A percentile compares a stretch with the other conserved stretches of the same genome.
These are phyloP conservation scores for Apamea crenata DNA, from an alignment of 2,888 invertebrate genomes.

Conservation along the genomic window DNA sequence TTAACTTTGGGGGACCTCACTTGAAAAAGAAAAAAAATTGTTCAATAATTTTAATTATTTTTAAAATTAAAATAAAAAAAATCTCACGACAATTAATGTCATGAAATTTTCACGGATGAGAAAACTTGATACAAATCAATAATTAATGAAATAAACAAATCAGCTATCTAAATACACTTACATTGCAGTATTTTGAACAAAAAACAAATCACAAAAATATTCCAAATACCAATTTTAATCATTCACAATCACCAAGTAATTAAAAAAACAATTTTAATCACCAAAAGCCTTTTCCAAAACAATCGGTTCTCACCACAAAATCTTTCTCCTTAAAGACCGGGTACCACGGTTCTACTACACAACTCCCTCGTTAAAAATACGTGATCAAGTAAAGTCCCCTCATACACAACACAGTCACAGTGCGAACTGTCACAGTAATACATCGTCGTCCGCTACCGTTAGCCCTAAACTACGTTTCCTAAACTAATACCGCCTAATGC, in stretches of 20 bases:
- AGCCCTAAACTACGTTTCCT: constrained; percentile 79
- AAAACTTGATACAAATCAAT: neutral
- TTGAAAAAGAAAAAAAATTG: constrained; percentile 11
- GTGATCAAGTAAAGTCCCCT: constrained; percentile 53
- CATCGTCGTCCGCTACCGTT: constrained; percentile 57
- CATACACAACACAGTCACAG: constrained; percentile 64
- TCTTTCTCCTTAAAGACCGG: neutral
- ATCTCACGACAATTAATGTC: constrained; percentile 11
- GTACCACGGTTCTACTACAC: constrained; percentile 2
- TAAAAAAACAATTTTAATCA: neutral
- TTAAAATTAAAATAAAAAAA: constrained; percentile 2
- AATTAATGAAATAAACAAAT: neutral
- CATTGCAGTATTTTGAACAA: neutral
- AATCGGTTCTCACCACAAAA: neutral
- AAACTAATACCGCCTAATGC: constrained; percentile 75
- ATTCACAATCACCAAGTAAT: constrained; percentile 1
- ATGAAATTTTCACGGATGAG: neutral
- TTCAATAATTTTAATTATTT: neutral
- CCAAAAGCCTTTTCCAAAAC: neutral
- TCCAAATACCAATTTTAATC: neutral
- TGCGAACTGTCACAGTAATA: constrained; percentile 47
- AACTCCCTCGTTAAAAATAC: neutral
- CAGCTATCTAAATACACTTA: neutral
- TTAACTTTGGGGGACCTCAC: constrained; percentile 58
- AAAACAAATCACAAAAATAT: neutral